phyloP scores from a whole-genome alignment of 1,140 invertebrate species.

The Trachymyrmex septentrionalis region DNA sequence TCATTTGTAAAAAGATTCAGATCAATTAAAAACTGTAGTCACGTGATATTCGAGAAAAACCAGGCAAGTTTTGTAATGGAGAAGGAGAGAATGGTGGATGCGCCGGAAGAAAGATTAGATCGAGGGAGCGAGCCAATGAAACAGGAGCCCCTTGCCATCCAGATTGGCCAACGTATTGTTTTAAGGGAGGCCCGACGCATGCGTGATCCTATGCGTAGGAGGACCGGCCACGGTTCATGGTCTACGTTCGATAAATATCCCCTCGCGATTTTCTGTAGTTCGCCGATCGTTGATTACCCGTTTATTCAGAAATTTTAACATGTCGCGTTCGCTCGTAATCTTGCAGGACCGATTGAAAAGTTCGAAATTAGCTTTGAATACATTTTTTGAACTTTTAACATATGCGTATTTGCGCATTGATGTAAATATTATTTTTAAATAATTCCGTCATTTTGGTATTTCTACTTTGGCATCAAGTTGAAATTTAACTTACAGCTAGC shows the following conservation, averaged over 20 bases:
- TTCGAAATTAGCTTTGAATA: background rate
- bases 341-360: background rate
- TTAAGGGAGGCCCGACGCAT: constrained; percentile 86
- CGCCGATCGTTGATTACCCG: background rate
- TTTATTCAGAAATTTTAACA: background rate
- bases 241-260: constrained; percentile 70
- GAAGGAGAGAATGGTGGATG: constrained; percentile 69
- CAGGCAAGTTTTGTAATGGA: background rate
- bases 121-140: constrained; percentile 82
- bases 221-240: constrained; percentile 81
- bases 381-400: background rate
- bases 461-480: background rate
- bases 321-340: background rate
- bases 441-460: background rate
- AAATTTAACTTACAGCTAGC: too few species aligned
- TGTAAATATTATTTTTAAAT: background rate
- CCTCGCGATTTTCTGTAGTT: constrained; percentile 16
- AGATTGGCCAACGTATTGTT: constrained; percentile 86
- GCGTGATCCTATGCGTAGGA: constrained; percentile 82
- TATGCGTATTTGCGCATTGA: background rate
- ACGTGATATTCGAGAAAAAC: background rate
- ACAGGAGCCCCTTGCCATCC: constrained; percentile 82
- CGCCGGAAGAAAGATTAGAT: constrained; percentile 81
- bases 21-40: background rate
- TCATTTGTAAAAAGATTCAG: background rate